A percentile compares a stretch with the other conserved stretches of the same genome.
phyloP scores from a whole-genome alignment of 2,888 invertebrate species.

The Polietes domitor region DNA sequence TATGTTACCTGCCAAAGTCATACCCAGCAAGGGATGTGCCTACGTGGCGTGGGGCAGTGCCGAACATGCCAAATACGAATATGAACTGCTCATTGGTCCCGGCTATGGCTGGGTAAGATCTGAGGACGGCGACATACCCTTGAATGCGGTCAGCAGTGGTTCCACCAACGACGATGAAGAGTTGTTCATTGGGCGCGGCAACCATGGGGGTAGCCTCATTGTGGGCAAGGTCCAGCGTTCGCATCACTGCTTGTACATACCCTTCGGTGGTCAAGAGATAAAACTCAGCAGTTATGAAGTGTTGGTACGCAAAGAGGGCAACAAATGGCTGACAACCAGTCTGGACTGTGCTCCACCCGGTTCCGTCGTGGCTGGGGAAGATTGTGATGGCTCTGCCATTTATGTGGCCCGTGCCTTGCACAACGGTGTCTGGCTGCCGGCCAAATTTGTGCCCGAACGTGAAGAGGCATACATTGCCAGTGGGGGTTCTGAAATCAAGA shows the following conservation, averaged over 20 bases:
- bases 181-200: conserved; percentile 82
- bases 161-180: conserved; percentile 80
- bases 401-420: conserved; percentile 81
- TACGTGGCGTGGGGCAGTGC: conserved; percentile 77
- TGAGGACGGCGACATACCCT: conserved; percentile 75
- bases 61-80: conserved; percentile 78
- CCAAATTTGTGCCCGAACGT: conserved; percentile 84
- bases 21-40: conserved; percentile 73
- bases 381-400: conserved; percentile 77
- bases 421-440: conserved; percentile 84
- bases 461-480: conserved; percentile 82
- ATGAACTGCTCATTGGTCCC: conserved; percentile 81
- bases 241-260: conserved; percentile 79
- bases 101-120: conserved; percentile 81
- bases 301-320: conserved; percentile 67
- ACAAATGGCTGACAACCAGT: conserved; percentile 73
- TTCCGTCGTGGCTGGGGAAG: conserved; percentile 78
- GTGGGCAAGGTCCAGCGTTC: conserved; percentile 82
- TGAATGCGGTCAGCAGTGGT: conserved; percentile 69
- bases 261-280: conserved; percentile 78
- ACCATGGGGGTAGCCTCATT: conserved; percentile 81
- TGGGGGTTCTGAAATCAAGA: conserved; percentile 82
- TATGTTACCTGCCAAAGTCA: conserved; percentile 83
- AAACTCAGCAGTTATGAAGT: conserved; percentile 77
- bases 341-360: conserved; percentile 77